Conservation (phyloP, 2,797 vertebrate genomes). For the Huso huso region DNA sequence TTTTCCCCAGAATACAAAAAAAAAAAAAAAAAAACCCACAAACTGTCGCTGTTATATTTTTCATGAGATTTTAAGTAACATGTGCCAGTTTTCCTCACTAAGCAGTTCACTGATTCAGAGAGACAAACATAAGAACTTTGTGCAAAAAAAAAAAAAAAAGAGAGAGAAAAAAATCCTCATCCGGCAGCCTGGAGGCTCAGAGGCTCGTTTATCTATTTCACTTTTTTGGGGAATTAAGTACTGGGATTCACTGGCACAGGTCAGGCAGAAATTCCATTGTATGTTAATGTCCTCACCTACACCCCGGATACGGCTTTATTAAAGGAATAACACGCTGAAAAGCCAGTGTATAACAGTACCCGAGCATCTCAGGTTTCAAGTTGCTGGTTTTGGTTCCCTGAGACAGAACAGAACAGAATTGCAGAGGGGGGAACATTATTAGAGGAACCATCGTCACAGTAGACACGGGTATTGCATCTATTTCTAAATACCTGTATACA, state of each 20-base stretch:
- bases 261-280: constrained; percentile 49
- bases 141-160: constrained; percentile 19
- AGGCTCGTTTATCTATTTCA: constrained; percentile 52
- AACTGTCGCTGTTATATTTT: constrained; percentile 18
- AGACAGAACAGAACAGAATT: constrained; percentile 25
- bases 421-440: constrained; percentile 10
- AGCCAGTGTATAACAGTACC: constrained; percentile 55
- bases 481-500: too few species aligned
- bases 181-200: constrained; percentile 28
- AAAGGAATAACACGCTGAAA: constrained; percentile 44
- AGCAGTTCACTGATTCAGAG: constrained; percentile 42
- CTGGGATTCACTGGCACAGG: constrained; percentile 34
- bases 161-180: constrained; percentile 31
- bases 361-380: constrained; percentile 64
- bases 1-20: constrained; percentile 26
- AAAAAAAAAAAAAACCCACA: constrained; percentile 11
- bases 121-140: constrained; percentile 33
- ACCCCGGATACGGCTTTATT: constrained; percentile 37
- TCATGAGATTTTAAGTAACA: constrained; percentile 31
- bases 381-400: constrained; percentile 45
- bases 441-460: too few species aligned
- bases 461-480: too few species aligned
- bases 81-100: constrained; percentile 23
- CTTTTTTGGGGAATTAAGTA: constrained; percentile 50
- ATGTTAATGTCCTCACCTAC: constrained; percentile 48